Percentiles rank a stretch among this genome's conserved stretches.
Conservation (phyloP, 2,888 invertebrate species). For the Tenthredo livida region DNA sequence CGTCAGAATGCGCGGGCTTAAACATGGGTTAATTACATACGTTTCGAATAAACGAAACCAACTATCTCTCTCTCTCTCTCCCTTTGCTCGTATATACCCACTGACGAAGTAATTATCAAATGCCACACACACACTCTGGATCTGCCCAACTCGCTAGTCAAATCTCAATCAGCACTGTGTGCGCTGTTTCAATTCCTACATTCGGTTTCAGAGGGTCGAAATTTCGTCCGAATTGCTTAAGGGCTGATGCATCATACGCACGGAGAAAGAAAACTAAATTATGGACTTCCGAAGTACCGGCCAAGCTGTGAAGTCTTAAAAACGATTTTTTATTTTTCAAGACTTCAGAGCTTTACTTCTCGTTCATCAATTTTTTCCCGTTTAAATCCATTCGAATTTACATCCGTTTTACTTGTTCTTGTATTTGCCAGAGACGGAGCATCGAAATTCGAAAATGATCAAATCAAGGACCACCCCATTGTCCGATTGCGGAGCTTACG, state of each 20-base stretch:
- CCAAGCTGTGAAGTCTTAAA: too few species aligned
- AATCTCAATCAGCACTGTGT: slow-evolving; percentile 16
- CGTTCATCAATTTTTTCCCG: too few species aligned
- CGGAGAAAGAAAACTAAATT: background rate
- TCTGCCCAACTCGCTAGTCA: background rate
- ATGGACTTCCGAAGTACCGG: background rate
- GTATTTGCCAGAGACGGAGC: too few species aligned
- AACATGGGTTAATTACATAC: slow-evolving; percentile 51
- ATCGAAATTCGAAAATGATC: too few species aligned
- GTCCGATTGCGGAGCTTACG: background rate
- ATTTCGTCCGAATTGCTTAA: background rate
- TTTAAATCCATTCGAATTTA: too few species aligned
- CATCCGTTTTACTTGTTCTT: too few species aligned
- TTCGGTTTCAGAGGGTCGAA: background rate
- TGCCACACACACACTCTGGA: background rate
- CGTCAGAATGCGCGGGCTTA: slow-evolving; percentile 43
- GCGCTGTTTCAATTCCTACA: background rate
- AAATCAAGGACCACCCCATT: too few species aligned
- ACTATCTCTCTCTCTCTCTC: background rate
- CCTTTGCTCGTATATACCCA: background rate
- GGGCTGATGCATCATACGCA: background rate
- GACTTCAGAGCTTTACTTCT: too few species aligned
- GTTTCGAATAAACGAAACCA: slow-evolving; percentile 39
- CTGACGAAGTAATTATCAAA: slow-evolving; percentile 23
- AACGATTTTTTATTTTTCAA: too few species aligned